Base-by-base conservation (phyloP, 2,113 vertebrate species). In the Gopherus evgoodei region DNA sequence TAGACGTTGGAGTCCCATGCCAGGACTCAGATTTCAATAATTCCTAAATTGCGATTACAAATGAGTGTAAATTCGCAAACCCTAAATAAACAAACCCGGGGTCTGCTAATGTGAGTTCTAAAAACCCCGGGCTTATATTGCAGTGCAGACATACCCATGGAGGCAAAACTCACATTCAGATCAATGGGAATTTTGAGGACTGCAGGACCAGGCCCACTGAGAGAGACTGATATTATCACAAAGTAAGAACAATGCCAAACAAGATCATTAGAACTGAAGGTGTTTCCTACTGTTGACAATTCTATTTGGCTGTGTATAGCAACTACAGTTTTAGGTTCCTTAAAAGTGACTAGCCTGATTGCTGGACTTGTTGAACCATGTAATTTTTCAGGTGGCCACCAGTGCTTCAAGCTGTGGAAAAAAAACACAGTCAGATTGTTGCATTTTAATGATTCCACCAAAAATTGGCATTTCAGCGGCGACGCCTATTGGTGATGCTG, bases 131-230 rank as follows among this genome's bases (percentile, higher is more conserved):
- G 65, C 31, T 69, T 19, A n/a, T 35, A n/a, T 8, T n/a, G 31
- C 2, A 19, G 35, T 29, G 65, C 65, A 69, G n/a, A 38, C 31
- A 17, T 38, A 38, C 5, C 65, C 17, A 38, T 38, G 4, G 49
- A 82, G 76, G 72, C 17, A 81, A 29, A 91, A 17, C 29, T 44
- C 72, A 75, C 59, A 29, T 16, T 38, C 5, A 38, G 88, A 38
- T 5, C 12, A 75, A 69, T 0, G 2, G 47, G n/a, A 78, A 38
- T 0, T 0, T 47, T 14, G 19, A 2, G 7, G 0, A 49, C 83
- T 44, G 78, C 53, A 57, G n/a, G 0, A 0, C 14, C 16, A 87
- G 19, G 38, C 47, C 44, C 56, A 29, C 0, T 10, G 65, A 38
- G 16, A 0, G 49, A 0, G 0, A 22, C 10, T 69, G 49, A 27